Evolutionary conservation across 2,113 vertebrate genomes (phyloP).

Genomic region (Microcebus lehilahytsara): DNA sequence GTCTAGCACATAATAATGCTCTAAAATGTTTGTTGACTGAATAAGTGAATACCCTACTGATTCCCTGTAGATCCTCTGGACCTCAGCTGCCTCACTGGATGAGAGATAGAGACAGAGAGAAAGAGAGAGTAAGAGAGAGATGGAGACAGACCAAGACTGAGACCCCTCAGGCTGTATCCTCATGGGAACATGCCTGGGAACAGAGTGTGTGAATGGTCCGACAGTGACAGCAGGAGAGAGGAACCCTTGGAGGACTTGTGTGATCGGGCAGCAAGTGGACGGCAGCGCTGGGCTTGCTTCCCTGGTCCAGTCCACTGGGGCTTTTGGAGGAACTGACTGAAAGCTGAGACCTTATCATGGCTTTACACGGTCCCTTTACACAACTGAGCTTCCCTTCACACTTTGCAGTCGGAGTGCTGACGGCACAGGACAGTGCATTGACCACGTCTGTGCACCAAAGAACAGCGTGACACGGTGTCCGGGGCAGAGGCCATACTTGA

Average conservation of each 20-base stretch:
- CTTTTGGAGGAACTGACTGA: background rate
- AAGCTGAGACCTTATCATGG: background rate
- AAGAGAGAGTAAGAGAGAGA: background rate
- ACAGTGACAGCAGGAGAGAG: background rate
- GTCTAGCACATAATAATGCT: background rate
- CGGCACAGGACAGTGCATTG: background rate
- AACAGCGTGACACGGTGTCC: background rate
- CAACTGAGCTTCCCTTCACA: background rate
- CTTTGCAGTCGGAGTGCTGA: background rate
- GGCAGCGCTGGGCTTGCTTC: background rate
- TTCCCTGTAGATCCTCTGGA: background rate
- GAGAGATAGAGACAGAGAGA: background rate
- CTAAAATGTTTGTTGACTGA: background rate
- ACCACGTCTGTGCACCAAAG: background rate
- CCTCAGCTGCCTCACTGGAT: background rate
- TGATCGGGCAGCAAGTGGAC: background rate
- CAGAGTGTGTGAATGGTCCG: background rate
- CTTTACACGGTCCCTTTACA: background rate
- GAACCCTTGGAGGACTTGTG: background rate
- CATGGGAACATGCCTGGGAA: background rate
- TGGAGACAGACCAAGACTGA: background rate
- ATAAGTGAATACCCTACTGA: background rate
- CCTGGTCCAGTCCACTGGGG: background rate
- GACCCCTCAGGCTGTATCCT: background rate
- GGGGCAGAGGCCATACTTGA: background rate